Evolutionary conservation across 2,888 invertebrate species (phyloP).

Genomic region (Laothoe populi): DNA sequence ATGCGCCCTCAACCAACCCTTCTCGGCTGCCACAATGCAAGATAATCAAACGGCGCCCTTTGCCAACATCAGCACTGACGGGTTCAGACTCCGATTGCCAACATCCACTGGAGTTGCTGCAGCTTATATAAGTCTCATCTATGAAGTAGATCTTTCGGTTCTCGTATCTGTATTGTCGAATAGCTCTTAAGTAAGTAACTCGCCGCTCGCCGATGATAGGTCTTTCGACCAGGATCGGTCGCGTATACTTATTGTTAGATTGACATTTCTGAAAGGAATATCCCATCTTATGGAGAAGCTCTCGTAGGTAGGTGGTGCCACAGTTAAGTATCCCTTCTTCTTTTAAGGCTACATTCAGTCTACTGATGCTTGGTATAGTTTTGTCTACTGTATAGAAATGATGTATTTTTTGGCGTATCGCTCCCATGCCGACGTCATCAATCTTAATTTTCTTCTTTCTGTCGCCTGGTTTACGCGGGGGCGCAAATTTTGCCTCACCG

Average conservation of each 20-base stretch:
- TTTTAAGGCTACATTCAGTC: constrained; percentile 10
- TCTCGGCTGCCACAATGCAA: constrained; percentile 18
- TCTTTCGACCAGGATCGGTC: constrained; percentile 21
- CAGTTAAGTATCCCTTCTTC: constrained; percentile 24
- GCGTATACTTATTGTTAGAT: constrained; percentile 2
- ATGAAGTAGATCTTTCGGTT: constrained; percentile 23
- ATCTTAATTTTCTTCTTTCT: constrained; percentile 16
- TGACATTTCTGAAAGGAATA: constrained; percentile 23
- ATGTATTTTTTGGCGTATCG: constrained; percentile 23
- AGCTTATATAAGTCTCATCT: constrained; percentile 9
- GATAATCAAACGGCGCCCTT: constrained; percentile 24
- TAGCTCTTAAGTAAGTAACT: constrained; percentile 18
- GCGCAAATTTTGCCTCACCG: not conserved
- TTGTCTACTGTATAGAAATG: constrained; percentile 24
- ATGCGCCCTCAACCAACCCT: constrained; percentile 11
- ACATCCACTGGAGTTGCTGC: not conserved
- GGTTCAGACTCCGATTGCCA: not conserved
- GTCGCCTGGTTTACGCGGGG: not conserved
- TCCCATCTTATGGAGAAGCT: constrained; percentile 24
- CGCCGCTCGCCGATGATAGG: constrained; percentile 21
- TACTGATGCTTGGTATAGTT: constrained; percentile 19
- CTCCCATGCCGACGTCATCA: constrained; percentile 7
- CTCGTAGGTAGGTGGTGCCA: not conserved
- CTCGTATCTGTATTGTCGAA: constrained; percentile 20
- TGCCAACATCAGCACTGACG: not conserved